Conservation (phyloP, 2,113 vertebrate genomes). For the Eleginops maclovinus region DNA sequence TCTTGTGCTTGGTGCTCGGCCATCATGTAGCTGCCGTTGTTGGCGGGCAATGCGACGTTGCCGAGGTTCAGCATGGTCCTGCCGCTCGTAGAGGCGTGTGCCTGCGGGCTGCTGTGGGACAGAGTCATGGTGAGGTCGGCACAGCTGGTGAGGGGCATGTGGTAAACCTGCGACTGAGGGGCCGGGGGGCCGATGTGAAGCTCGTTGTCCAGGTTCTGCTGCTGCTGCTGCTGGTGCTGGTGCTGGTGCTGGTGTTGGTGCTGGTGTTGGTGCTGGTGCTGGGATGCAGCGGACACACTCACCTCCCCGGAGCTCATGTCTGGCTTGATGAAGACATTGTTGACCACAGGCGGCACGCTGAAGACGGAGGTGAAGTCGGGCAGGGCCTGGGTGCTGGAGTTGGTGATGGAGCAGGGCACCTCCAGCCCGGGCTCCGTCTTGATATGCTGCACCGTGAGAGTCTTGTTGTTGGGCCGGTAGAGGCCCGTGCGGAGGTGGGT, state of each 20-base stretch:
- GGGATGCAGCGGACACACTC: background rate
- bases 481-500: conserved; percentile 91
- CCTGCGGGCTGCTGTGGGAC: conserved; percentile 74
- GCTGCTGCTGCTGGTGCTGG: conserved; percentile 52
- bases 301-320: conserved; percentile 77
- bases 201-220: conserved; percentile 65
- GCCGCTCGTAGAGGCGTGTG: conserved; percentile 54
- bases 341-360: conserved; percentile 88
- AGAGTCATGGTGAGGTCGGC: conserved; percentile 83
- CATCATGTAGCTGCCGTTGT: conserved; percentile 75
- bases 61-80: conserved; percentile 87
- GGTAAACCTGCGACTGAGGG: conserved; percentile 87
- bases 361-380: conserved; percentile 95
- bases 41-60: conserved; percentile 73
- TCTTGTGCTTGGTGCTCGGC: conserved; percentile 80
- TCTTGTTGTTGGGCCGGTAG: conserved; percentile 82
- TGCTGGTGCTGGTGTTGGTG: conserved; percentile 27
- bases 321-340: conserved; percentile 91
- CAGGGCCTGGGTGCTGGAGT: conserved; percentile 87
- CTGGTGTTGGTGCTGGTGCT: conserved; percentile 9
- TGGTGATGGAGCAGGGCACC: conserved; percentile 76
- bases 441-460: conserved; percentile 83
- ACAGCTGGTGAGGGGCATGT: conserved; percentile 81
- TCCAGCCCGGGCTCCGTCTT: conserved; percentile 88
- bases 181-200: conserved; percentile 79